Base-by-base conservation (phyloP, 2,113 vertebrate genomes). In the Peucedramus taeniatus region DNA sequence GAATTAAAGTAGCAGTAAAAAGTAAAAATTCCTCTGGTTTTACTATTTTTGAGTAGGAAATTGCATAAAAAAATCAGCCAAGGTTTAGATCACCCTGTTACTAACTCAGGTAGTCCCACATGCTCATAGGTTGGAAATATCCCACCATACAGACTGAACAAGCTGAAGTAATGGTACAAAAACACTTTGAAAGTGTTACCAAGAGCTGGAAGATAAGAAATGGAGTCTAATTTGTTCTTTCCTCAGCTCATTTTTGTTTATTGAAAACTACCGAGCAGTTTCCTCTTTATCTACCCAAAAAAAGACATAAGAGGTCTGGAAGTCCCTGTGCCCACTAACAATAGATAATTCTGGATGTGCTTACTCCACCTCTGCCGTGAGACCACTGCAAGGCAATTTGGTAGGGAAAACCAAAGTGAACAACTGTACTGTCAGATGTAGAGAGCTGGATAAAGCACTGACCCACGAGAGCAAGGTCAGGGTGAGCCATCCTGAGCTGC, bases 391-490 rank as follows among this genome's bases (percentile, higher is more conserved):
- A 84, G 18, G 26, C 10, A 75, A 10, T 50, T 68, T 50, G 15
- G 10, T 27, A 45, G 33, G 17, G 31, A 61, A 79, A 80, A 59
- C 7, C 37, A 30, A 74, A 83, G 35, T 4, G 0, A 75, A 40
- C 0, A 2, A 7, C 15, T 5, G 16, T 1, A 0, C 21, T 15
- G 9, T 42, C 33, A 47, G 33, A 42, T 13, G 16, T 27, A 76
- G 57, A 90, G 47, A 4, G 11, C 51, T 37, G 15, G 5, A 14
- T n/a, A 5, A 80, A 49, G 13, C 2, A 22, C 4, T 40, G 45
- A 61, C 35, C 17, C n/a, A 18, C 0, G 0, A 49, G 2, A 65
- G 6, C 0, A 0, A 79, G 27, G 5, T 42, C 61, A 64, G 10
- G 6, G 13, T 21, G 22, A 86, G 28, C 21, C 2, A 1, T 15